Evolutionary conservation across 2,888 invertebrate species (phyloP).

Genomic region (Pristionchus entomophagus): DNA sequence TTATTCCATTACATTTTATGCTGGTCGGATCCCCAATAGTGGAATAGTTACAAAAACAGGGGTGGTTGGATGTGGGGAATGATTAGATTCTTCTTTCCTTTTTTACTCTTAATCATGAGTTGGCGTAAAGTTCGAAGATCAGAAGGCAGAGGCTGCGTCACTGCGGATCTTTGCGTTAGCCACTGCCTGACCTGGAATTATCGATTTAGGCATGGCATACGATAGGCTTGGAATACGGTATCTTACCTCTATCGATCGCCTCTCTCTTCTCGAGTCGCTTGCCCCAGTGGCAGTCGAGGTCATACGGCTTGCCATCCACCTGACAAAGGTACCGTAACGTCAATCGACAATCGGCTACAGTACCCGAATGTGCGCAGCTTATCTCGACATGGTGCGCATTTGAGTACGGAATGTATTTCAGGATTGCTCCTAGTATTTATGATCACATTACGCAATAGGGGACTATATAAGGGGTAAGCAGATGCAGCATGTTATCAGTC

Average conservation of each 20-base stretch:
- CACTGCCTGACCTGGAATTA: neutral
- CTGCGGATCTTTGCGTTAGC: neutral
- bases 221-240: neutral
- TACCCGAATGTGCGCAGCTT: too few species aligned
- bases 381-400: too few species aligned
- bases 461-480: too few species aligned
- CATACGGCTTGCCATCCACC: conserved; percentile 74
- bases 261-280: conserved; percentile 62
- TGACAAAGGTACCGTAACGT: neutral
- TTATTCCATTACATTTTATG: too few species aligned
- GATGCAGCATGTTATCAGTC: too few species aligned
- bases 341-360: too few species aligned
- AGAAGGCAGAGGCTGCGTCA: neutral
- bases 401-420: too few species aligned
- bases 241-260: conserved; percentile 31
- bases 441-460: too few species aligned
- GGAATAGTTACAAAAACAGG: conserved; percentile 2
- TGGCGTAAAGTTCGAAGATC: neutral
- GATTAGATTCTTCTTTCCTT: neutral
- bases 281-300: conserved; percentile 74
- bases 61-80: neutral
- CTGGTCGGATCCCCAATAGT: too few species aligned
- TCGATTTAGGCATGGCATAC: neutral
- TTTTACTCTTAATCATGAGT: neutral
- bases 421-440: too few species aligned